Evolutionary conservation across 2,888 invertebrate species (phyloP).

Genomic region (Leptopilina drosophilae): DNA sequence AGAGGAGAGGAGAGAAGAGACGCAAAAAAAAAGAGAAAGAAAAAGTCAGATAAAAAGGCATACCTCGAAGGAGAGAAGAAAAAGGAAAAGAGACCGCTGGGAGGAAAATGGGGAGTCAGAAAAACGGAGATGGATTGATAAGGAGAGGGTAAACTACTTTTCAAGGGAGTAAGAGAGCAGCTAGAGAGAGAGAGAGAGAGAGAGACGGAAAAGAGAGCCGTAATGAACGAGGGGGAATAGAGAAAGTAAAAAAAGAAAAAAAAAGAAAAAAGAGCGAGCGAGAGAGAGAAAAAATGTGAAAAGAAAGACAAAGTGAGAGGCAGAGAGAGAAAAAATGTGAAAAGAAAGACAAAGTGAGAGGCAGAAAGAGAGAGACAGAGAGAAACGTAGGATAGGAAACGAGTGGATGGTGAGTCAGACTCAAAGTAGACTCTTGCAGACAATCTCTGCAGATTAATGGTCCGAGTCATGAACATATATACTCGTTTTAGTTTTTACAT

Average conservation of each 20-base stretch:
- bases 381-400: constrained; percentile 46
- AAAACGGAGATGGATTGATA: constrained; percentile 53
- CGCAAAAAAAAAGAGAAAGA: constrained; percentile 42
- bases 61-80: constrained; percentile 46
- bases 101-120: constrained; percentile 51
- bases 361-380: too few species aligned
- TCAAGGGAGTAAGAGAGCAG: constrained; percentile 47
- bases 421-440: constrained; percentile 56
- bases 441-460: constrained; percentile 66
- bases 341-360: constrained; percentile 32
- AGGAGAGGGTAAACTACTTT: constrained; percentile 56
- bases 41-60: constrained; percentile 30
- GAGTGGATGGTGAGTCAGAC: constrained; percentile 62
- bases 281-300: constrained; percentile 23
- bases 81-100: constrained; percentile 29
- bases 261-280: constrained; percentile 19
- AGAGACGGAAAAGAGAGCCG: constrained; percentile 29
- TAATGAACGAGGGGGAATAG: constrained; percentile 51
- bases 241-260: constrained; percentile 47
- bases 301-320: constrained; percentile 31
- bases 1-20: constrained; percentile 43
- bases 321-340: constrained; percentile 41
- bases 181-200: too few species aligned
- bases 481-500: constrained; percentile 20
- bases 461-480: constrained; percentile 34